Evolutionary conservation across 2,888 invertebrate genomes (phyloP), one percentile per base, ranked within the genome.

Genomic region (Hirudinaria manillensis): DNA sequence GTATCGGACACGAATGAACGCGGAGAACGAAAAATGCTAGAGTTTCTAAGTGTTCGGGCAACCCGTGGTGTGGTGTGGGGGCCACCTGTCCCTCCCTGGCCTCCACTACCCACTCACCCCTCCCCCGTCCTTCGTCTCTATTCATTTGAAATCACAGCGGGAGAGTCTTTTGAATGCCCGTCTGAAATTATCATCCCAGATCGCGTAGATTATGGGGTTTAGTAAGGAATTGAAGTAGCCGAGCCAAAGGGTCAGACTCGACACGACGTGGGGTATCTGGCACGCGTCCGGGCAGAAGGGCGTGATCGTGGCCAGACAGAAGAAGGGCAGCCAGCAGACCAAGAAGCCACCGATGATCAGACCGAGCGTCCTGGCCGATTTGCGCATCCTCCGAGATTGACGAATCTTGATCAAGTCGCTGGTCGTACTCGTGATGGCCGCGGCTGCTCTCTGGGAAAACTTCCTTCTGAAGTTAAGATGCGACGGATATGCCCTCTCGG

Each of bases 301-400:
- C 16, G 83, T 81, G n/a, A 84, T 79, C 16, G 85, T 79, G 75
- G 85, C 85, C 70, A 84, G 78, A 21, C 84, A 80, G 78, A 85
- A 85, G 77, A 85, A 85, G 7, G 85, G 85, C 81, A 85, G 82
- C 85, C 85, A 85, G 77, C 85, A 85, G n/a, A 83, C 78, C 61
- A 85, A 83, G 77, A 85, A 85, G 27, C 84, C 83, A 80, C 78
- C 79, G 71, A 80, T 80, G 71, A 80, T 80, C 19, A 80, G 75
- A 4, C 80, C 80, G 51, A 80, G 77, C 32, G 78, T 79, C 21
- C 79, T 68, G 29, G 79, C 80, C 55, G 79, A 79, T 61, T 77
- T 79, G 13, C 80, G 76, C 72, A 75, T 73, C 3, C 79, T 75
- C 55, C 67, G 19, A 21, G 65, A 74, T 32, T 74, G 74, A 32